A percentile compares a stretch with the other conserved stretches of the same genome.
phyloP scores from a whole-genome alignment of 1,140 invertebrate species.

The Listronotus oregonensis region DNA sequence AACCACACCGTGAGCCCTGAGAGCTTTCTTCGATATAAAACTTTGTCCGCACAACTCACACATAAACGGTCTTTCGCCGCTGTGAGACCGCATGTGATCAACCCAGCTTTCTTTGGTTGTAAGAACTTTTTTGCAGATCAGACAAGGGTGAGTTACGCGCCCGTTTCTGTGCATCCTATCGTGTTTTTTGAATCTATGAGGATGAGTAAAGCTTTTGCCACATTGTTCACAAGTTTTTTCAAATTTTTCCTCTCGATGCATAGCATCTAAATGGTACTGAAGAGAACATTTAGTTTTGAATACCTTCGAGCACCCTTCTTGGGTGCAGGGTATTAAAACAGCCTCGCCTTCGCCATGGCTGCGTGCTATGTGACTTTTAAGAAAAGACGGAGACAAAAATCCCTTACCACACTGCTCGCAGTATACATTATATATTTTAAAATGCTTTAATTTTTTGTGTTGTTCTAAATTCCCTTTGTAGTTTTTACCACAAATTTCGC shows the following conservation, averaged over 20 bases:
- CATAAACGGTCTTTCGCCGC: slow-evolving; percentile 72
- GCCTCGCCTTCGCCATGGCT: no score
- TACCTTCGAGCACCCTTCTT: no score
- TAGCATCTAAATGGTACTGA: neutral
- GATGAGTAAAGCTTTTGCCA: neutral
- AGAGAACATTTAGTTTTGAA: neutral
- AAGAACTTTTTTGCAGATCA: slow-evolving; percentile 54
- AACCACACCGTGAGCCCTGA: slow-evolving; percentile 62
- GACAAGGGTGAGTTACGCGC: slow-evolving; percentile 58
- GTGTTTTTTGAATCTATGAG: slow-evolving; percentile 12
- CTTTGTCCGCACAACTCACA: slow-evolving; percentile 68
- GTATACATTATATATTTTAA: no score
- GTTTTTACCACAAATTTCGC: no score
- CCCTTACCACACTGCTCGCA: no score
- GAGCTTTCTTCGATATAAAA: slow-evolving; percentile 60
- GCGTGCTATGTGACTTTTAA: no score
- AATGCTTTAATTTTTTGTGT: no score
- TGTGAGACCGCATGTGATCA: slow-evolving; percentile 69
- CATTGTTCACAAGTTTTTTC: slow-evolving; percentile 2
- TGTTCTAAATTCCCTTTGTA: no score
- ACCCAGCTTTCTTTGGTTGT: slow-evolving; percentile 34
- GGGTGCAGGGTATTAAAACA: no score
- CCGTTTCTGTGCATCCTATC: slow-evolving; percentile 47
- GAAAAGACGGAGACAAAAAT: no score
- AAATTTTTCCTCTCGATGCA: neutral